Percentiles rank a stretch among this genome's conserved stretches.
Evolutionary conservation across 1,140 invertebrate species (phyloP).

Genomic region (Subanguina moxae): DNA sequence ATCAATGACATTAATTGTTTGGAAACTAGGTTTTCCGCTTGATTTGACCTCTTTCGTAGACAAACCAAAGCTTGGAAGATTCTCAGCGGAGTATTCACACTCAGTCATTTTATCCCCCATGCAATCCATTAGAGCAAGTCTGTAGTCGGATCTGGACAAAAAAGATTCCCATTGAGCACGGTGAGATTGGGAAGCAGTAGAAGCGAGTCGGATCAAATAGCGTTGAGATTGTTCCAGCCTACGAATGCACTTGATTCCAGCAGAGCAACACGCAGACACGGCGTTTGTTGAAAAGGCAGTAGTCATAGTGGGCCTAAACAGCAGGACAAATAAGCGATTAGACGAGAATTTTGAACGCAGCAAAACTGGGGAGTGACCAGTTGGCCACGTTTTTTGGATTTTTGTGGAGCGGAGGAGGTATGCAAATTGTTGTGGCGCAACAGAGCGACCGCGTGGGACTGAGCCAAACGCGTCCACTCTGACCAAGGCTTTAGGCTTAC

Average conservation of each 20-base stretch:
- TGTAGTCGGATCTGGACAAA: constrained; percentile 20
- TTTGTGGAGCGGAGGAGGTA: too few relatives aligned
- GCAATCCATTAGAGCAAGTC: not conserved
- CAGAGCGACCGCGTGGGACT: too few relatives aligned
- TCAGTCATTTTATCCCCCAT: constrained; percentile 53
- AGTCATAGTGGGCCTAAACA: constrained; percentile 48
- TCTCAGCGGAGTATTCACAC: constrained; percentile 24
- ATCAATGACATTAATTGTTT: constrained; percentile 26
- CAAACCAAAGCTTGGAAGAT: constrained; percentile 6
- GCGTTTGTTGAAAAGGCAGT: constrained; percentile 56
- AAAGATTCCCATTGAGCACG: not conserved
- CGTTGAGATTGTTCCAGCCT: constrained; percentile 46
- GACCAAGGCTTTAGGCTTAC: too few relatives aligned
- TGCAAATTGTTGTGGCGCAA: too few relatives aligned
- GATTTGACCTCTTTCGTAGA: not conserved
- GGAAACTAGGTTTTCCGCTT: not conserved
- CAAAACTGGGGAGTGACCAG: too few relatives aligned
- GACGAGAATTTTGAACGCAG: too few relatives aligned
- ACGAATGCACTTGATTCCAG: constrained; percentile 40
- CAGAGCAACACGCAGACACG: constrained; percentile 40
- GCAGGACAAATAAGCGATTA: too few relatives aligned
- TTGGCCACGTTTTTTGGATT: too few relatives aligned
- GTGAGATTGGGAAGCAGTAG: constrained; percentile 2
- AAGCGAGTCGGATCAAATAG: constrained; percentile 27
- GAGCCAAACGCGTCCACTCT: too few relatives aligned